Conservation (phyloP, 2,797 vertebrate genomes). For the Pangasius mekongensis region DNA sequence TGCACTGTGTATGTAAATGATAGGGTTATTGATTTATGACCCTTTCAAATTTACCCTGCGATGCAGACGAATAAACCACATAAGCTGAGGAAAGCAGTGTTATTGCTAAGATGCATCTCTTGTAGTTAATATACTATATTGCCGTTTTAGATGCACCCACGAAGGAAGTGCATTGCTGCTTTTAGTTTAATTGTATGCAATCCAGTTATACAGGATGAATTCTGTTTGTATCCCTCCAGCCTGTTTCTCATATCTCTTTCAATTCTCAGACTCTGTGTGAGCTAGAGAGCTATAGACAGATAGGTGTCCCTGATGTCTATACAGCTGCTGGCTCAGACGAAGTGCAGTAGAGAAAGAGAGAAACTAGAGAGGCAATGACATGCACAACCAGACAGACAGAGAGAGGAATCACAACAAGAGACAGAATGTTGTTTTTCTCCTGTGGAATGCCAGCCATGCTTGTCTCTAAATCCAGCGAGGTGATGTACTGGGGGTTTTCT, state of each 20-base stretch:
- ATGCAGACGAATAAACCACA: background rate
- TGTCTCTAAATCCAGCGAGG: constrained; percentile 29
- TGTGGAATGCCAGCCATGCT: constrained; percentile 27
- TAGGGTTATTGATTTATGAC: background rate
- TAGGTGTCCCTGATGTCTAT: constrained; percentile 27
- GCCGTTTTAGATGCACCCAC: background rate
- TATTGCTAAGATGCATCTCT: background rate
- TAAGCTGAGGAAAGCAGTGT: background rate
- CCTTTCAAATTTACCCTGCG: background rate
- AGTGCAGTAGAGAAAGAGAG: constrained; percentile 23
- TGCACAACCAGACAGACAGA: constrained; percentile 12
- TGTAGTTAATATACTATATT: background rate
- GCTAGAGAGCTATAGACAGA: constrained; percentile 8
- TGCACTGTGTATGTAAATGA: constrained; percentile 16
- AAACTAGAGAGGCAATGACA: constrained; percentile 25
- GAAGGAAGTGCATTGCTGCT: background rate
- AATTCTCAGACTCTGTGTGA: constrained; percentile 7
- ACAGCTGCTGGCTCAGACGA: constrained; percentile 27
- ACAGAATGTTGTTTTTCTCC: constrained; percentile 12
- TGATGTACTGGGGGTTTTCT: constrained; percentile 32
- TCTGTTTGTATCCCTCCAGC: background rate
- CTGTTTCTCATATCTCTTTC: background rate
- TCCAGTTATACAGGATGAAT: background rate
- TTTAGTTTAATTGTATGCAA: background rate
- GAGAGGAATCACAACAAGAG: constrained; percentile 12